Evolutionary conservation across 1,140 invertebrate species (phyloP).

Genomic region (Mesaphorura yosii): DNA sequence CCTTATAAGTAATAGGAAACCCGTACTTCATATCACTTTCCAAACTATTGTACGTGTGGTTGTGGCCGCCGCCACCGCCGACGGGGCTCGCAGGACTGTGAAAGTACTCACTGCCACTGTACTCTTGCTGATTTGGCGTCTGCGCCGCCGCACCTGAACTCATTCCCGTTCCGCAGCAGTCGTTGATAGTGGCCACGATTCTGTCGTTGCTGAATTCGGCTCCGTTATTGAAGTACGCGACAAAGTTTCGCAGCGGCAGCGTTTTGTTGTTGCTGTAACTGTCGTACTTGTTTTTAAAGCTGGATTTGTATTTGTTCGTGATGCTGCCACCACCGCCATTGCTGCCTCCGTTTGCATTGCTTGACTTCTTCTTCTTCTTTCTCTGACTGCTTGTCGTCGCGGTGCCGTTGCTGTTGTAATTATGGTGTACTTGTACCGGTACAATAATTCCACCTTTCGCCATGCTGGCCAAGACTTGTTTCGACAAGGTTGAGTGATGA

Average conservation of each 20-base stretch:
- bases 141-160: no score
- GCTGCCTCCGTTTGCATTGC: background rate
- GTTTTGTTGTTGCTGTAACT: slow-evolving; percentile 1
- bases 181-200: background rate
- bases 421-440: background rate
- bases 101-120: no score
- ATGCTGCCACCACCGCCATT: background rate
- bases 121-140: no score
- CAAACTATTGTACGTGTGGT: background rate
- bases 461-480: no score
- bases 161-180: no score
- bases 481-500: no score
- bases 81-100: no score
- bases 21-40: slow-evolving; percentile 20
- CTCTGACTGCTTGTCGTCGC: background rate
- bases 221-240: slow-evolving; percentile 15
- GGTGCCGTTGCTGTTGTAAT: background rate
- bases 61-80: no score
- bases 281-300: slow-evolving; percentile 3
- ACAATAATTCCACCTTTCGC: background rate
- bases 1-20: slow-evolving; percentile 16
- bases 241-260: slow-evolving; percentile 13
- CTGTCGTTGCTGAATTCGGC: background rate
- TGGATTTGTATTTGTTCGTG: slow-evolving; percentile 1
- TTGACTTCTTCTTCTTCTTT: background rate